phyloP scores from a whole-genome alignment of 2,113 vertebrate species.

The Dicerorhinus sumatrensis region DNA sequence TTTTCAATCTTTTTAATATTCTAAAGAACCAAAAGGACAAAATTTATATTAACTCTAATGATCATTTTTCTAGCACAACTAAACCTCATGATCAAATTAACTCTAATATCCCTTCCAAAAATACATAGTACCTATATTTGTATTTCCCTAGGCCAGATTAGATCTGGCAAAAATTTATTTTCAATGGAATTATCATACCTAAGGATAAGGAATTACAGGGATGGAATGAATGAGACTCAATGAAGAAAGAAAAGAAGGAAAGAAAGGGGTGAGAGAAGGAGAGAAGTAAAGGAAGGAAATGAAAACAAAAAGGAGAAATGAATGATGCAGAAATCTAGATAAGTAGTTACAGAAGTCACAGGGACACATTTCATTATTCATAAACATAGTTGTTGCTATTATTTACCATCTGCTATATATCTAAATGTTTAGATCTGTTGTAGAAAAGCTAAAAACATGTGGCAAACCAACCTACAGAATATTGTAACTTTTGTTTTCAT shows the following conservation, averaged over 20 bases:
- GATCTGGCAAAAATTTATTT: neutral
- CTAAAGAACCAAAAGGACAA: neutral
- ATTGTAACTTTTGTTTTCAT: conserved; percentile 44
- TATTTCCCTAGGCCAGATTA: neutral
- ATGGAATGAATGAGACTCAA: neutral
- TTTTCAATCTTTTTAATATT: too few relatives aligned
- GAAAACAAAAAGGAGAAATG: neutral
- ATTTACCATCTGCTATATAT: conserved; percentile 12
- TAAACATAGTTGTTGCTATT: conserved; percentile 34
- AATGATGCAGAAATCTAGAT: neutral
- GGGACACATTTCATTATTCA: conserved; percentile 33
- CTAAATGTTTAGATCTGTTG: neutral
- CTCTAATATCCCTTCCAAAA: neutral
- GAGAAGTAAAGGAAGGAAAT: neutral
- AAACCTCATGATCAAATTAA: conserved; percentile 47
- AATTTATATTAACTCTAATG: neutral
- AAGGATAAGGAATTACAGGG: neutral
- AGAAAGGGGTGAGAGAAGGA: neutral
- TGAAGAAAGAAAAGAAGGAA: neutral
- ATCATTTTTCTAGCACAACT: conserved; percentile 14
- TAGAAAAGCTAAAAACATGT: neutral
- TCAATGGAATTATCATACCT: conserved; percentile 1
- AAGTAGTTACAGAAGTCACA: neutral
- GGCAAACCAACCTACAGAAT: conserved; percentile 23
- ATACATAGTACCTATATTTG: neutral